These are phyloP conservation scores for Perizoma affinitatum DNA, from an alignment of 2,888 invertebrate species.

Conservation along the genomic window DNA sequence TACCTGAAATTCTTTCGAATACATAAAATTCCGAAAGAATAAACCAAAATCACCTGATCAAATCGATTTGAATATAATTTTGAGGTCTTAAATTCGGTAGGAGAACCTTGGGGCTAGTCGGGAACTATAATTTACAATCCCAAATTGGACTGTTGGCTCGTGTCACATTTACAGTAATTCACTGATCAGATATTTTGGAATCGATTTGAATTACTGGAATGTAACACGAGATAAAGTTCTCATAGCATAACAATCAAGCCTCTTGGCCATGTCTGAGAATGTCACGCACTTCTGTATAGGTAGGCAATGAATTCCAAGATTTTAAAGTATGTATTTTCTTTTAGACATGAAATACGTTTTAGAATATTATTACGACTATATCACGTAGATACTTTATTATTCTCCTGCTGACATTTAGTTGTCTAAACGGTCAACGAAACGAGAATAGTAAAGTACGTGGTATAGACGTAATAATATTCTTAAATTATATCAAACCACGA, in stretches of 20 bases:
- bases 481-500: too few species aligned
- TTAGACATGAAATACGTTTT: too few species aligned
- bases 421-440: too few species aligned
- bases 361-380: too few species aligned
- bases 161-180: conserved; percentile 26
- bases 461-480: too few species aligned
- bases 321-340: too few species aligned
- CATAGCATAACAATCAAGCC: conserved; percentile 32
- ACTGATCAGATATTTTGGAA: conserved; percentile 21
- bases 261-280: conserved; percentile 18
- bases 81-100: conserved; percentile 23
- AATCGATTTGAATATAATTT: conserved; percentile 22
- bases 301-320: not conserved
- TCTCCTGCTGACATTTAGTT: too few species aligned
- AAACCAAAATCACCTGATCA: conserved; percentile 21
- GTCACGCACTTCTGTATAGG: conserved; percentile 22
- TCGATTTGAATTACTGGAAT: conserved; percentile 21
- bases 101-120: conserved; percentile 12
- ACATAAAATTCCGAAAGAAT: conserved; percentile 26
- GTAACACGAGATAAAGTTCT: conserved; percentile 35
- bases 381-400: too few species aligned
- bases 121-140: conserved; percentile 17
- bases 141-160: conserved; percentile 23
- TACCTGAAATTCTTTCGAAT: conserved; percentile 19
- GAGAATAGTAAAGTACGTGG: too few species aligned